phyloP scores from a whole-genome alignment of 2,113 vertebrate species.

The Oncorhynchus tshawytscha region DNA sequence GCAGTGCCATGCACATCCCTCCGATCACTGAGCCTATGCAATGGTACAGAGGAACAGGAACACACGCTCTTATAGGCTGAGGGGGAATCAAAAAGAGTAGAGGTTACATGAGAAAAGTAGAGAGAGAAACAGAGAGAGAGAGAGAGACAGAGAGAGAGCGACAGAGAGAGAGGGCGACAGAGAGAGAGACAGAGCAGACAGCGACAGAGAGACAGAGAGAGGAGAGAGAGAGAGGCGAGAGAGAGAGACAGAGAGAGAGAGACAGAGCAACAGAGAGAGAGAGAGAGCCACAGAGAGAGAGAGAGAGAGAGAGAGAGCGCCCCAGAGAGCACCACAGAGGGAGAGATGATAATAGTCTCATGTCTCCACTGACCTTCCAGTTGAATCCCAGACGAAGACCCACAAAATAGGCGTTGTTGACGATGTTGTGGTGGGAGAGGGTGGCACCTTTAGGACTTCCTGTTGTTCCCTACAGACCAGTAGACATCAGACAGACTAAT shows the following conservation, averaged over 20 bases:
- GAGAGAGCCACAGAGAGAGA: no score
- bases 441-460: slow-evolving; percentile 89
- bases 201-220: no score
- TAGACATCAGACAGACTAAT: slow-evolving; percentile 9
- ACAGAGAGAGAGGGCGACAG: no score
- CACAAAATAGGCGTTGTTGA: slow-evolving; percentile 83
- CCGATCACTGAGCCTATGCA: slow-evolving; percentile 87
- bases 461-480: slow-evolving; percentile 82
- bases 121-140: no score
- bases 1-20: slow-evolving; percentile 66
- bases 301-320: no score
- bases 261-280: no score
- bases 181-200: no score
- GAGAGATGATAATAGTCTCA: background rate
- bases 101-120: background rate
- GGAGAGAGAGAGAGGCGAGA: rapidly evolving
- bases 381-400: slow-evolving; percentile 72
- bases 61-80: slow-evolving; percentile 66
- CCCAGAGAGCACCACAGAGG: no score
- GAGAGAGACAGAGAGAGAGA: no score
- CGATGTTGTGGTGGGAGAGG: slow-evolving; percentile 89
- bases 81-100: background rate
- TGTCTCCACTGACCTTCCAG: slow-evolving; percentile 68
- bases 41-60: slow-evolving; percentile 87
- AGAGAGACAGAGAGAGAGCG: no score